A percentile compares a stretch with the other conserved stretches of the same genome.
phyloP scores from a whole-genome alignment of 2,888 invertebrate species.

The Mesorhabditis sp. region DNA sequence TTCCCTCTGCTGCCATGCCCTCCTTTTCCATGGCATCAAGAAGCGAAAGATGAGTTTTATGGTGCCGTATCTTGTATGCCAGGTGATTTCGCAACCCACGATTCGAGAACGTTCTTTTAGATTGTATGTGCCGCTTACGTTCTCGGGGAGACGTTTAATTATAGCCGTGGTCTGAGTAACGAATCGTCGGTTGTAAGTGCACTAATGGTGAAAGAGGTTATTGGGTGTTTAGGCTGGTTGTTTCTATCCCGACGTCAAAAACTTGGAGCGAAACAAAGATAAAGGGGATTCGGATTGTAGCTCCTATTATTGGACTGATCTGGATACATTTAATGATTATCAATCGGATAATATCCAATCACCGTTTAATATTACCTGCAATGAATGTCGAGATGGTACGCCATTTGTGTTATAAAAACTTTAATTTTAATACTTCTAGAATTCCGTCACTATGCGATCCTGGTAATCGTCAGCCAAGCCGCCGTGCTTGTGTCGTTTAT shows the following conservation, averaged over 20 bases:
- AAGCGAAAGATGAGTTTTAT: conserved; percentile 5
- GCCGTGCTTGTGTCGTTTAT: neutral
- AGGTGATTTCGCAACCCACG: neutral
- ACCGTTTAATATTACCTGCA: neutral
- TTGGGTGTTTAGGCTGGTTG: neutral
- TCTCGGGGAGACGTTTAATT: neutral
- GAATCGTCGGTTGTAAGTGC: neutral
- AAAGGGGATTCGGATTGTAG: neutral
- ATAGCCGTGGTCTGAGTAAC: conserved; percentile 2
- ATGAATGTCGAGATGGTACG: neutral
- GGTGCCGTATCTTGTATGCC: neutral
- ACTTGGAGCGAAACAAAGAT: neutral
- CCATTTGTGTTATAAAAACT: neutral
- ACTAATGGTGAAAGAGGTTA: conserved; percentile 1
- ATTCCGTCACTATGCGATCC: conserved; percentile 6
- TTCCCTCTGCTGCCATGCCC: conserved; percentile 3
- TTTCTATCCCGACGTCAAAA: neutral
- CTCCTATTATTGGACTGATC: neutral
- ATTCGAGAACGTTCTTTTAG: neutral
- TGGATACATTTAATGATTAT: neutral
- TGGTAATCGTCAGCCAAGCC: neutral
- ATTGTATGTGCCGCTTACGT: conserved; percentile 2
- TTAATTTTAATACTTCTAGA: neutral
- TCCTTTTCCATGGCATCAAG: neutral
- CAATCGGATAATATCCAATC: neutral